Base-by-base conservation (phyloP, 2,797 vertebrate genomes). In the Gallirallus australis region DNA sequence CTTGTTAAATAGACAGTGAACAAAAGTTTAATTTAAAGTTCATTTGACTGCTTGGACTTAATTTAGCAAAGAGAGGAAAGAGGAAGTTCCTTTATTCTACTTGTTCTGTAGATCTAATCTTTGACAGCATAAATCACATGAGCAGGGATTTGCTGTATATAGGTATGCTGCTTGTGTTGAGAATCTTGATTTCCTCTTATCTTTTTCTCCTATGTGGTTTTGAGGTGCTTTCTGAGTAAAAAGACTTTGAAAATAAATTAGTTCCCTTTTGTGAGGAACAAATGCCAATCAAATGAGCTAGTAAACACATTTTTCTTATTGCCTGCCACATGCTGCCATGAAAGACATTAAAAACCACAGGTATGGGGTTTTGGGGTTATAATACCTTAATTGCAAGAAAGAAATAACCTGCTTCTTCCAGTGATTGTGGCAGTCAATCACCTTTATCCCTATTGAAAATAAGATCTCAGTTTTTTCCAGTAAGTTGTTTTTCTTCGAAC, bases 251-350 rank as follows among this genome's bases (percentile, higher is more conserved):
- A 73, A 84, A 85, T 76, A 86, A 77, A 57, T 80, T 3, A 63
- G 42, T 82, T 90, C 27, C 24, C 40, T 75, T 90, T 70, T 83
- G 63, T 37, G 59, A 63, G 63, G 47, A 78, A 91, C 81, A 78
- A 91, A 7, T n/a, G 12, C 65, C 21, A 33, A 11, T 56, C 50
- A 47, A 53, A 76, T 31, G 23, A 64, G 76, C 27, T 10, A 66
- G 73, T 56, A 82, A 96, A 84, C 52, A 42, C 56, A 14, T 89
- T 93, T 86, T 85, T 86, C 94, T 94, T 84, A 60, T 54, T 89
- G 84, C 69, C 69, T 81, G 72, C 53, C 57, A 21, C 48, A n/a
- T 2, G 0, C 35, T 78, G 79, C 66, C 7, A 2, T 76, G 61
- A 39, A 76, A 69, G 86, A 42, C 70, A 79, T 56, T 90, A 59